Evolutionary conservation across 30 jellyfish, hydroid and myxozoan species (phyloP), one percentile per base, ranked within the genome.

Genomic region (Aurelia aurita): DNA sequence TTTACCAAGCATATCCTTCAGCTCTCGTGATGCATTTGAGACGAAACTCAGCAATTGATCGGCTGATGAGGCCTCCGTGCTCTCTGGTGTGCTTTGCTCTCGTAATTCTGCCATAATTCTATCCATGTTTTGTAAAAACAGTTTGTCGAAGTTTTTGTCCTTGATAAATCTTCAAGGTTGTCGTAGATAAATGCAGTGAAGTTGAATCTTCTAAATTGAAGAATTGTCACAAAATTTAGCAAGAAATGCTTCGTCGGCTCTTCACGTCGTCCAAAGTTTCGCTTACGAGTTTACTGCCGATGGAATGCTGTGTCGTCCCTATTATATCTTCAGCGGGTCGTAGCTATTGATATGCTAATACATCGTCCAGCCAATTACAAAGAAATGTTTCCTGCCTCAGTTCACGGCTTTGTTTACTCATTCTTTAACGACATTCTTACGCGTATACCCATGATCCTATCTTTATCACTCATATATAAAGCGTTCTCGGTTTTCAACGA

Each of bases 21-120:
- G 81, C 66, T 83, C 93, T 67, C 39, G 72, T 23, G 93, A 83
- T 0, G 93, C 93, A 43, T 83, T 83, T 26, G 93, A 83, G 19
- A 83, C 93, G 62, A 83, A 83, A 47, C 29, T 60, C 45, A 83
- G 80, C 73, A 83, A 39, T 54, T 83, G 81, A 59, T 71, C 53
- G 20, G 93, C 86, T 3, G 74, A 19, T 22, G 74, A 29, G 28
- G 72, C 47, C 15, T 54, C 81, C 13, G 7, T 59, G n/a, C 32
- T 39, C 55, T 69, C 74, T 39, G 51, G 51, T 4, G 51, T 39
- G 51, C 51, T 6, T 39, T 39, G 51, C 9, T 35, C 53, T n/a
- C 44, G 15, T 6, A 27, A 12, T 18, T 54, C 58, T 16, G 93
- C 93, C 93, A 83, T 83, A 66, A 55, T 80, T 27, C 21, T 31